phyloP scores from a whole-genome alignment of 2,113 vertebrate genomes.

The Platanista minor region DNA sequence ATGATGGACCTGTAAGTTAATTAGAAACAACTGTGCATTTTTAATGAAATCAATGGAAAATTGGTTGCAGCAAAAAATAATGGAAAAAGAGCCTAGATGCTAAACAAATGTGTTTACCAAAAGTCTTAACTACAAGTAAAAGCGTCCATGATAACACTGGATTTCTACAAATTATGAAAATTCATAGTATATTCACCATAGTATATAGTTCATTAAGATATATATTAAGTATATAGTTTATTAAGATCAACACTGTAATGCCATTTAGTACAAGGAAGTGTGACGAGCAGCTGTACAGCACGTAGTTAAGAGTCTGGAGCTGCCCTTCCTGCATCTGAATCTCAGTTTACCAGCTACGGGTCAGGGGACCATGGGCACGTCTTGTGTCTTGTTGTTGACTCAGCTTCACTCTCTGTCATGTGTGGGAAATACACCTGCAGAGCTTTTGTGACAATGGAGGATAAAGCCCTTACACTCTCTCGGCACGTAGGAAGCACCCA shows the following conservation, averaged over 20 bases:
- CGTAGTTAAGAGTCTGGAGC: neutral
- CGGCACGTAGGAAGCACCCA: neutral
- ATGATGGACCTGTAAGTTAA: neutral
- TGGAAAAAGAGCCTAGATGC: neutral
- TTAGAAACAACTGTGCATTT: neutral
- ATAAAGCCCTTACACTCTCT: neutral
- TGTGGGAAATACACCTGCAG: neutral
- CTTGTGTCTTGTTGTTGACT: neutral
- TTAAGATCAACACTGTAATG: neutral
- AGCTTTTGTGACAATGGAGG: neutral
- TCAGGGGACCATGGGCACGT: neutral
- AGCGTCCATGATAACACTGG: neutral
- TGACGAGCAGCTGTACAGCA: neutral
- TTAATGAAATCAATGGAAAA: neutral
- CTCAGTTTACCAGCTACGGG: neutral
- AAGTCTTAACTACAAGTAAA: neutral
- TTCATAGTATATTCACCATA: neutral
- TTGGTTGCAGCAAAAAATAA: neutral
- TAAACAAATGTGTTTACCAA: conserved; percentile 1
- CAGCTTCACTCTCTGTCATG: neutral
- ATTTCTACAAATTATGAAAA: neutral
- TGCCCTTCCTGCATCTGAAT: neutral
- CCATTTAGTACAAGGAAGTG: neutral
- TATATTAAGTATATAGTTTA: neutral
- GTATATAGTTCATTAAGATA: neutral